These are phyloP conservation scores for Microplitis mediator DNA, from an alignment of 1,140 invertebrate genomes.

Conservation along the genomic window DNA sequence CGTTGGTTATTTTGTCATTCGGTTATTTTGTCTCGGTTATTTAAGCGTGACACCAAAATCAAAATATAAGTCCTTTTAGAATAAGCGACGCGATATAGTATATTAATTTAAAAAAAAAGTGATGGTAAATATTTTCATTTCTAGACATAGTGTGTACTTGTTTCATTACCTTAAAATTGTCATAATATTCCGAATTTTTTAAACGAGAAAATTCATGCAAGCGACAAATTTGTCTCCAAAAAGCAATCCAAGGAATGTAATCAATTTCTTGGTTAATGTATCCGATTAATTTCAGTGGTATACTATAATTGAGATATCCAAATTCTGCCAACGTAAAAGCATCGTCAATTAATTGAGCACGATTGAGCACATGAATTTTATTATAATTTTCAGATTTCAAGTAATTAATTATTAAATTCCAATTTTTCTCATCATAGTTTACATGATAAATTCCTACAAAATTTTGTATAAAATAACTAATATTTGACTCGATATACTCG, in stretches of 20 bases:
- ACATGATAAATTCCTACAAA: slow-evolving; percentile 67
- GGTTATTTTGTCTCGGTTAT: no score
- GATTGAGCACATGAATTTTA: slow-evolving; percentile 71
- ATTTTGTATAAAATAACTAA: no score
- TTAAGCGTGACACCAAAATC: no score
- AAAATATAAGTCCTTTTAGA: no score
- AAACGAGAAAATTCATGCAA: slow-evolving; percentile 53
- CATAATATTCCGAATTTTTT: slow-evolving; percentile 32
- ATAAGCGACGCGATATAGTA: no score
- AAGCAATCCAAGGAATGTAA: slow-evolving; percentile 71
- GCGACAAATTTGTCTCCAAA: slow-evolving; percentile 64
- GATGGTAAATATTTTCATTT: slow-evolving; percentile 7
- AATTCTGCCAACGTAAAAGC: slow-evolving; percentile 71
- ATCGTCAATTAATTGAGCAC: slow-evolving; percentile 81
- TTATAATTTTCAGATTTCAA: slow-evolving; percentile 55
- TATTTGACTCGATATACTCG: neutral
- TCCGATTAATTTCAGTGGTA: slow-evolving; percentile 65
- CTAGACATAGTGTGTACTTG: neutral
- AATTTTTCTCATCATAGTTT: slow-evolving; percentile 67
- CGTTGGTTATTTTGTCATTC: no score
- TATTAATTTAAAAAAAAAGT: neutral
- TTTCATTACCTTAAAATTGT: slow-evolving; percentile 10
- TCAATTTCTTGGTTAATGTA: slow-evolving; percentile 69
- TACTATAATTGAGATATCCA: slow-evolving; percentile 59
- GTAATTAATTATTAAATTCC: slow-evolving; percentile 60